Evolutionary conservation across 2,113 vertebrate genomes (phyloP), one percentile per base, ranked within the genome.

Genomic region (Mormyrus lacerda): DNA sequence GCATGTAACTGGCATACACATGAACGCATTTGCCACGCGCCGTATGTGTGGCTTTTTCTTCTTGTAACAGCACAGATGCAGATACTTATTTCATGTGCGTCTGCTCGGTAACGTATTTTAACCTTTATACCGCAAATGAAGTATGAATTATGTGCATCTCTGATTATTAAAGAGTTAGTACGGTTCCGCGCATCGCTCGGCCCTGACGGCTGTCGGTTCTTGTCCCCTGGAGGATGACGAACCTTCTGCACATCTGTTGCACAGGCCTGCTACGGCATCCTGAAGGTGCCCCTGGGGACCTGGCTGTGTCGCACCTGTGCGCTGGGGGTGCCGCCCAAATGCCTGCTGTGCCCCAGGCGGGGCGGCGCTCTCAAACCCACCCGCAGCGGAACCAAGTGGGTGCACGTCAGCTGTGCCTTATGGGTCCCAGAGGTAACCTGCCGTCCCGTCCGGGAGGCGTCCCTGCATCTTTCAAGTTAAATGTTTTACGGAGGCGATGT

Each of bases 391-490:
- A 99, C 98, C 1, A 99, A 99, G 93, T 99, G 98, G 98, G 97
- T 99, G 95, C 98, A 99, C 65, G 98, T 99, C 95, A 99, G 98
- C 96, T 99, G 98, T 95, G 98, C 98, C 96, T 98, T 99, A 96
- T 99, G 98, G 98, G 98, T 99, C 94, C 98, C 98, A 44, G 98
- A 99, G 97, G 98, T 99, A 93, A 94, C 96, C 84, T 4, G n/a
- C 11, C 2, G 24, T 24, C 45, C 17, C 5, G 2, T 4, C 13
- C 42, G 2, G 6, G 39, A 11, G 73, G 15, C 13, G 10, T 42
- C 15, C 73, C 2, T 61, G n/a, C 27, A n/a, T 27, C 58, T 65
- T 8, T 65, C 58, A 65, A 3, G n/a, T 11, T 3, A 27, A 65
- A 65, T 65, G 24, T 42, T 48, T 3, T 27, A 15, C n/a, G 24